A percentile compares a stretch with the other conserved stretches of the same genome.
phyloP scores from a whole-genome alignment of 2,888 invertebrate species.

The Polylopha cassiicola region DNA sequence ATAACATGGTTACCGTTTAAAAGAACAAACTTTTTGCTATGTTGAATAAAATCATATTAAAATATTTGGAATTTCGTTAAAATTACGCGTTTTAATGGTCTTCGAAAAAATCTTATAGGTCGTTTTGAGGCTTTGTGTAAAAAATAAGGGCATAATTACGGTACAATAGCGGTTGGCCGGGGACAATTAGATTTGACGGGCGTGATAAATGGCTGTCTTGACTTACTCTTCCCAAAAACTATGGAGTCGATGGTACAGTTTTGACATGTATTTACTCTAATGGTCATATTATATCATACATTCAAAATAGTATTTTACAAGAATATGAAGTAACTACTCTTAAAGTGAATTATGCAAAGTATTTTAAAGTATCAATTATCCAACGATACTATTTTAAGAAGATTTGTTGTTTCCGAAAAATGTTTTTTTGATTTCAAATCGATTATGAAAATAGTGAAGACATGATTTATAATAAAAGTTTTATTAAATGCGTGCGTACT shows the following conservation, averaged over 20 bases:
- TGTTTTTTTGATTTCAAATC: no score
- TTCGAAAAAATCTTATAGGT: conserved; percentile 56
- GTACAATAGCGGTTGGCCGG: conserved; percentile 70
- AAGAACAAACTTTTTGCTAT: no score
- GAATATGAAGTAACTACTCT: no score
- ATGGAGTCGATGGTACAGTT: conserved; percentile 50
- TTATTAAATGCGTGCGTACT: conserved; percentile 29
- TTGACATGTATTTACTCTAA: conserved; percentile 16
- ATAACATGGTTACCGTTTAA: no score
- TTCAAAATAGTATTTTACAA: no score
- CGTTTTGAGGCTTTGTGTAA: conserved; percentile 61
- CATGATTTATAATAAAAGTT: no score
- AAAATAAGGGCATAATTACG: conserved; percentile 73
- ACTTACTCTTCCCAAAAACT: conserved; percentile 40
- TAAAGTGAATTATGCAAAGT: no score
- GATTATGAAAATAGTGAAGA: no score
- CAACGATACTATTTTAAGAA: no score
- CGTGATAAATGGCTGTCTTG: conserved; percentile 70
- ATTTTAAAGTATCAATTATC: no score
- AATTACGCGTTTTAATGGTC: conserved; percentile 49
- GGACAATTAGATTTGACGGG: conserved; percentile 77
- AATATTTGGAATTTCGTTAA: conserved; percentile 59
- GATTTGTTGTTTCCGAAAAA: no score
- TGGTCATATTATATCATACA: no score
- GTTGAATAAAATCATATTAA: conserved; percentile 38